phyloP scores from a whole-genome alignment of 2,888 invertebrate species.

The Nephrotoma appendiculata region DNA sequence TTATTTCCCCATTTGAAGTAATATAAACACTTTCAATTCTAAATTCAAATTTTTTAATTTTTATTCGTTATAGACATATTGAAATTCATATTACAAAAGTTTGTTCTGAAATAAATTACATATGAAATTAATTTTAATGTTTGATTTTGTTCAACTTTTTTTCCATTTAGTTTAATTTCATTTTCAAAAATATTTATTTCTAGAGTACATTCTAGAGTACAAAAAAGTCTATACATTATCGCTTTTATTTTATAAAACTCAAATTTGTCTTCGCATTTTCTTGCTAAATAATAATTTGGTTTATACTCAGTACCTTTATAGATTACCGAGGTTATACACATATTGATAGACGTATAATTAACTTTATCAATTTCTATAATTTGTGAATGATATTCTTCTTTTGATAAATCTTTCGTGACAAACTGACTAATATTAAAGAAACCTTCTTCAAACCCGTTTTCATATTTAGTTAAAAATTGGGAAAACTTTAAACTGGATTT shows the following conservation, averaged over 20 bases:
- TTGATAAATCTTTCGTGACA: not conserved
- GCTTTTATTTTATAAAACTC: constrained; percentile 9
- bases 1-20: too few relatives aligned
- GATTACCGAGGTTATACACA: not conserved
- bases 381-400: constrained; percentile 1
- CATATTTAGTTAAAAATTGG: not conserved
- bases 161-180: too few relatives aligned
- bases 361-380: constrained; percentile 1
- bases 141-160: too few relatives aligned
- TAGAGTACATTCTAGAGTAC: too few relatives aligned
- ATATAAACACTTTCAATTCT: too few relatives aligned
- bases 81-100: too few relatives aligned
- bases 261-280: not conserved
- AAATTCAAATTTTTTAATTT: too few relatives aligned
- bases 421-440: not conserved
- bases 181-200: too few relatives aligned
- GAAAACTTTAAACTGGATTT: constrained; percentile 10
- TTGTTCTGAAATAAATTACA: too few relatives aligned
- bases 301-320: constrained; percentile 5
- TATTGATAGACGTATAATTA: not conserved
- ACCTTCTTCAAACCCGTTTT: not conserved
- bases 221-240: not conserved
- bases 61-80: too few relatives aligned
- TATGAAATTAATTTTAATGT: too few relatives aligned
- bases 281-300: not conserved